Evolutionary conservation across 2,888 invertebrate species (phyloP).

Genomic region (Asteroscopus sphinx): DNA sequence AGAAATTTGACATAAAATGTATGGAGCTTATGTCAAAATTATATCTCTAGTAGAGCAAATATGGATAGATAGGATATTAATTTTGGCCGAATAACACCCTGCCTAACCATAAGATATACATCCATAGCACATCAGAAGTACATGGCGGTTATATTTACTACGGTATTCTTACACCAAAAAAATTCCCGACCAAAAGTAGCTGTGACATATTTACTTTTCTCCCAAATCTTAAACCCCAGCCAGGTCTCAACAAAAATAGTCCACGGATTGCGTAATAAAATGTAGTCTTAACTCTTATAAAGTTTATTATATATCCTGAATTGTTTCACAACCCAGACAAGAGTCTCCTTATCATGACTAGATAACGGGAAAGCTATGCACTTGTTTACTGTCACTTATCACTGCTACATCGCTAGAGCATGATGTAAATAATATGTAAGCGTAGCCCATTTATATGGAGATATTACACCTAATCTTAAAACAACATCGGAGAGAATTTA

Average conservation of each 20-base stretch:
- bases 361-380: conserved; percentile 54
- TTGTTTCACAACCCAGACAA: conserved; percentile 31
- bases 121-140: too few species aligned
- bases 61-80: too few species aligned
- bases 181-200: background rate
- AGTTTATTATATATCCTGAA: conserved; percentile 3
- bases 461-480: conserved; percentile 1
- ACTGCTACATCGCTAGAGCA: conserved; percentile 20
- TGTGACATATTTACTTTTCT: background rate
- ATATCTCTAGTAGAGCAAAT: too few species aligned
- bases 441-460: conserved; percentile 13
- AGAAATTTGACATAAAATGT: too few species aligned
- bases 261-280: background rate
- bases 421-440: conserved; percentile 24
- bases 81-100: too few species aligned
- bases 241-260: background rate
- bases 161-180: background rate
- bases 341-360: conserved; percentile 21
- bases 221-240: background rate
- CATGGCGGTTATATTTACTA: background rate
- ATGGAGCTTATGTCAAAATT: too few species aligned
- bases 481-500: background rate
- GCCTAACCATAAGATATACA: too few species aligned
- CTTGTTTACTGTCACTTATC: conserved; percentile 44
- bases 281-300: background rate